Conservation (phyloP, 2,113 vertebrate genomes). For the Dryoscopus gambensis region DNA sequence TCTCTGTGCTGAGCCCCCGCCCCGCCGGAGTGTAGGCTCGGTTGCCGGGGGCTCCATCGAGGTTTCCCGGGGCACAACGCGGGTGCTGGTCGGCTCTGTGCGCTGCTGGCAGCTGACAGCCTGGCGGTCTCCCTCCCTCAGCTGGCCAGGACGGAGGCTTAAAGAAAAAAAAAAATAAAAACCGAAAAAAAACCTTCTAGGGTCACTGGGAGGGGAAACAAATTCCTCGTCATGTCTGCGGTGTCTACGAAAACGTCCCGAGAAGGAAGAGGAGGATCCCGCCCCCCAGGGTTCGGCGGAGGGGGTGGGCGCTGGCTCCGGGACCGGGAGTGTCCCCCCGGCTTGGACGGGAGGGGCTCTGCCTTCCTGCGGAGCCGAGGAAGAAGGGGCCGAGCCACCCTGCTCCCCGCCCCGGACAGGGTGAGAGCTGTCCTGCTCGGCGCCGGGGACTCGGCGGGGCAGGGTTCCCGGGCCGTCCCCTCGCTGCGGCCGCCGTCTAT, state of each 20-base stretch:
- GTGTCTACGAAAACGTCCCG: background rate
- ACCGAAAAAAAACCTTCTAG: background rate
- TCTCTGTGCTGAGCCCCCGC: accelerated
- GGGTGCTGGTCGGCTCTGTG: accelerated
- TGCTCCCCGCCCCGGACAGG: background rate
- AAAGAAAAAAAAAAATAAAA: background rate
- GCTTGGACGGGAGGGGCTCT: background rate
- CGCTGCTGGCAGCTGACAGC: background rate
- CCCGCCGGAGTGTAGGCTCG: background rate
- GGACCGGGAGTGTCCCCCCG: background rate
- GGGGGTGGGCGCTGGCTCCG: background rate
- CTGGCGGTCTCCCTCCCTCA: background rate
- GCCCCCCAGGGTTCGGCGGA: background rate
- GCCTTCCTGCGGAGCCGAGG: background rate
- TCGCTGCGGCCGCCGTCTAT: background rate
- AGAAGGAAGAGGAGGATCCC: slow-evolving; percentile 9
- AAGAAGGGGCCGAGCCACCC: background rate
- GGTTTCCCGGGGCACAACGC: background rate
- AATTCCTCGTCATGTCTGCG: background rate
- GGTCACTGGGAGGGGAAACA: background rate
- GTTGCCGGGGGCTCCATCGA: background rate
- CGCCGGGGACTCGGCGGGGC: background rate
- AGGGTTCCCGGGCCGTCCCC: background rate
- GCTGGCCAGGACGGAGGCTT: background rate
- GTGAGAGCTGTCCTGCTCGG: background rate